Conservation (phyloP, 2,888 invertebrate species). For the Hirudinaria manillensis region DNA sequence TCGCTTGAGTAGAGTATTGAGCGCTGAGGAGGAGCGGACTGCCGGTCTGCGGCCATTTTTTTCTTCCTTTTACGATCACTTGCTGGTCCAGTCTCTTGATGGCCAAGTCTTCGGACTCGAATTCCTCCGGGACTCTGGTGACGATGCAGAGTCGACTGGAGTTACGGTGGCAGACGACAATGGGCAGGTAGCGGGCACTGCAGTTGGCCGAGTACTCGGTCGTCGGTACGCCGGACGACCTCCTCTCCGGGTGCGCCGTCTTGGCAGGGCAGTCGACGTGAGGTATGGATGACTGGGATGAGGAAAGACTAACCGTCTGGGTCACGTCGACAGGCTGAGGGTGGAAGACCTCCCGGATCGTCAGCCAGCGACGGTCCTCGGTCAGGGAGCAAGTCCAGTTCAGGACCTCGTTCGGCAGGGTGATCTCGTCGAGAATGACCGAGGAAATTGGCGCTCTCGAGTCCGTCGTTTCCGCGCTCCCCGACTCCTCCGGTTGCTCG, state of each 20-base stretch:
- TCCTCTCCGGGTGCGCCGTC: background rate
- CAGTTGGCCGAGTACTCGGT: slow-evolving; percentile 1
- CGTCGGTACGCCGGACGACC: background rate
- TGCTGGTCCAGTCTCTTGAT: slow-evolving; percentile 6
- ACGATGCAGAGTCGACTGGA: background rate
- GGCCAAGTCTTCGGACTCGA: background rate
- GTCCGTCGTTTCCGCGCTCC: background rate
- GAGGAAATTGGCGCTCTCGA: background rate
- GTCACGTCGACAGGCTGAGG: background rate
- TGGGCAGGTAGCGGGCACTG: slow-evolving; percentile 2
- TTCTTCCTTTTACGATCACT: background rate
- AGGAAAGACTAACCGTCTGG: background rate
- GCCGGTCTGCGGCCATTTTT: background rate
- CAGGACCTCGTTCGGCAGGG: background rate
- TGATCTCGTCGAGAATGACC: background rate
- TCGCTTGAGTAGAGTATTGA: background rate
- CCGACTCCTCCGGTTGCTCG: background rate
- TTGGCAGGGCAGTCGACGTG: no score
- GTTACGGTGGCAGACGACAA: background rate
- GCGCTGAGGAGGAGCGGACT: no score
- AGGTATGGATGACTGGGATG: background rate
- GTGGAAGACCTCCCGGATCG: slow-evolving; percentile 2
- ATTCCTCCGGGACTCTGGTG: background rate
- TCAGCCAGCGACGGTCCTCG: slow-evolving; percentile 11
- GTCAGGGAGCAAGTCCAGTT: background rate